Conservation (phyloP, 64 coral and sea anemone genomes). For the Montipora sp. region DNA sequence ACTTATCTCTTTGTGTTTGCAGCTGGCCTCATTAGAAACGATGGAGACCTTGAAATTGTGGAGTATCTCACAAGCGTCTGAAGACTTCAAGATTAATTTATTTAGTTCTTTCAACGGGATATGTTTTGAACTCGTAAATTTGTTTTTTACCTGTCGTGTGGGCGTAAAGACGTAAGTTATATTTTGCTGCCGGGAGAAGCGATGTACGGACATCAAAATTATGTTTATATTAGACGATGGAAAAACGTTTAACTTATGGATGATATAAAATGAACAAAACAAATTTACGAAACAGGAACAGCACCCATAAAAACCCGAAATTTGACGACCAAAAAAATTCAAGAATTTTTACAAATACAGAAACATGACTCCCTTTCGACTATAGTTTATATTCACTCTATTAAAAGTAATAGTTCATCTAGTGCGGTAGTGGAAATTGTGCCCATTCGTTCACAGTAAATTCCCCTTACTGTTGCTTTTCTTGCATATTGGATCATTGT, state of each 20-base stretch:
- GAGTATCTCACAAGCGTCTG: conserved; percentile 49
- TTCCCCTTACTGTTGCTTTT: too few species aligned
- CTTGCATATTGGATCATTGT: too few species aligned
- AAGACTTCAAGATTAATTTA: neutral
- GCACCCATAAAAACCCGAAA: too few species aligned
- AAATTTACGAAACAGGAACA: neutral
- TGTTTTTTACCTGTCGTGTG: neutral
- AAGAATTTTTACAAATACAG: too few species aligned
- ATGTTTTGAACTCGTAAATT: neutral
- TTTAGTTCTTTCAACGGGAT: neutral
- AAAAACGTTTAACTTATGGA: too few species aligned
- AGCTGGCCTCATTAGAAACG: conserved; percentile 22
- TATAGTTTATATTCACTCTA: too few species aligned
- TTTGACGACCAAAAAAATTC: too few species aligned
- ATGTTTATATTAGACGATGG: too few species aligned
- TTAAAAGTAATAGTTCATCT: too few species aligned
- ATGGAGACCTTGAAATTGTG: conserved; percentile 29
- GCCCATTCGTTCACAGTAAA: too few species aligned
- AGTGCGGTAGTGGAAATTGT: too few species aligned
- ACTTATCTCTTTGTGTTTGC: neutral
- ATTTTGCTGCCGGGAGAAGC: neutral
- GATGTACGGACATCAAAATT: neutral
- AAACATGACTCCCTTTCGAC: too few species aligned
- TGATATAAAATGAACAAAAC: neutral
- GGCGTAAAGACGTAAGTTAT: neutral